A percentile compares a stretch with the other conserved stretches of the same genome.
These are phyloP conservation scores for Hypocryptadius cinnamomeus DNA, from an alignment of 2,113 vertebrate genomes.

Conservation along the genomic window DNA sequence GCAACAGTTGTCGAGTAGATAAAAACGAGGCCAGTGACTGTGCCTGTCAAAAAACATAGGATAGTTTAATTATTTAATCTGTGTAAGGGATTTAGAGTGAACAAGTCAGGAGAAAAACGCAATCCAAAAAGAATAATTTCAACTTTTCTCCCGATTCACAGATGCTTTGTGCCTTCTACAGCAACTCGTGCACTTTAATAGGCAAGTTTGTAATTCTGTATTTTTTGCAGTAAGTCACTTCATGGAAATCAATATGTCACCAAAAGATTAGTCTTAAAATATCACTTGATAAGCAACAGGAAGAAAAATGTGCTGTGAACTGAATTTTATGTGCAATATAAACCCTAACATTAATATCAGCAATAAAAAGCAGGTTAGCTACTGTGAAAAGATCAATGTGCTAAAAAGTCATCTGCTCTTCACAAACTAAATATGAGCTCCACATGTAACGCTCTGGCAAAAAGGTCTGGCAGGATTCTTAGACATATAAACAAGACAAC, in stretches of 20 bases:
- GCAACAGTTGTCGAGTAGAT: conserved; percentile 88
- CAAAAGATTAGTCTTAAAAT: neutral
- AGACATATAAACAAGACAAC: neutral
- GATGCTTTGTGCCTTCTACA: neutral
- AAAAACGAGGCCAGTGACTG: conserved; percentile 90
- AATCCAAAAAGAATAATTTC: neutral
- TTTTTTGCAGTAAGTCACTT: neutral
- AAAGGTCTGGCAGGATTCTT: neutral
- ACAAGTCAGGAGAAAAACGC: neutral
- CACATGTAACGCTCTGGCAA: neutral
- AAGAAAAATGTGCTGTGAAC: neutral
- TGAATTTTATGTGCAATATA: neutral
- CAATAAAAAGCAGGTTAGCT: neutral
- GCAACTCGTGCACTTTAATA: neutral
- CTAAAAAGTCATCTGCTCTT: neutral
- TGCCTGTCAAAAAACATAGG: conserved; percentile 68
- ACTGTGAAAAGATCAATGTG: neutral
- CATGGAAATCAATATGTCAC: neutral
- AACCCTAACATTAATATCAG: neutral
- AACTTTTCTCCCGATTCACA: neutral
- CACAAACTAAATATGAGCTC: neutral
- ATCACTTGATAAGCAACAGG: neutral
- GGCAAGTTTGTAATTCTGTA: neutral
- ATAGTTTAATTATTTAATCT: neutral
- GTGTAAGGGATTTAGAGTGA: neutral